These are phyloP conservation scores for Procambarus virginalis DNA, from an alignment of 1,140 invertebrate genomes.

Conservation along the genomic window DNA sequence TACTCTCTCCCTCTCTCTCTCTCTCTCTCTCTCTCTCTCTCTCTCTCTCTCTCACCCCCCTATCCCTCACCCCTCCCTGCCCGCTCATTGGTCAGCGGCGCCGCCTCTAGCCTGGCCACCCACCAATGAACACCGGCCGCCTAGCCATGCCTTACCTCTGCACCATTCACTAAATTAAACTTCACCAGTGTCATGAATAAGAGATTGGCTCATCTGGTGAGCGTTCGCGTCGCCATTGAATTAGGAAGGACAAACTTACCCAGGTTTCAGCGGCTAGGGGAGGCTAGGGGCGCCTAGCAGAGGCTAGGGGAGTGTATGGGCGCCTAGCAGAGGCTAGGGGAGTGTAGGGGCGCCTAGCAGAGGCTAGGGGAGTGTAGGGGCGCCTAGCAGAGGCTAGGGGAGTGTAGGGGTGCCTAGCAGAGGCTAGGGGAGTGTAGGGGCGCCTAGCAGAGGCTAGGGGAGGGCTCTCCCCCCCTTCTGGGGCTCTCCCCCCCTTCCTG, in stretches of 20 bases:
- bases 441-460: too few relatives aligned
- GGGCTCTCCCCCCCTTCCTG: too few relatives aligned
- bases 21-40: slow-evolving; percentile 5
- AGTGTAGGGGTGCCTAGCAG: too few relatives aligned
- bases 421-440: too few relatives aligned
- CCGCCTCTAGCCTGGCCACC: neutral
- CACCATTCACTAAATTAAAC: slow-evolving; percentile 30
- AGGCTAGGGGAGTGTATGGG: neutral
- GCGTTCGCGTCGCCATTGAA: slow-evolving; percentile 21
- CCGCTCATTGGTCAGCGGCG: slow-evolving; percentile 3
- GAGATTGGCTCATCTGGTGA: slow-evolving; percentile 20
- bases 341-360: neutral
- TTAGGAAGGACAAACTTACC: slow-evolving; percentile 20
- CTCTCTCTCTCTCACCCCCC: slow-evolving; percentile 22
- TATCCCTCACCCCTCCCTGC: neutral
- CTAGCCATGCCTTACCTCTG: slow-evolving; percentile 11
- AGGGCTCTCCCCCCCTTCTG: too few relatives aligned
- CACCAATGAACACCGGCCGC: neutral
- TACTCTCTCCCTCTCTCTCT: neutral
- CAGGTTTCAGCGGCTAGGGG: neutral
- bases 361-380: neutral
- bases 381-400: neutral
- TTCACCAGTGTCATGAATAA: slow-evolving; percentile 10
- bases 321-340: neutral
- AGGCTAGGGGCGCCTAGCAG: neutral